Percentiles rank a stretch among this genome's conserved stretches.
These are phyloP conservation scores for Orientallactaga bullata DNA, from an alignment of 2,113 vertebrate species.

Conservation along the genomic window DNA sequence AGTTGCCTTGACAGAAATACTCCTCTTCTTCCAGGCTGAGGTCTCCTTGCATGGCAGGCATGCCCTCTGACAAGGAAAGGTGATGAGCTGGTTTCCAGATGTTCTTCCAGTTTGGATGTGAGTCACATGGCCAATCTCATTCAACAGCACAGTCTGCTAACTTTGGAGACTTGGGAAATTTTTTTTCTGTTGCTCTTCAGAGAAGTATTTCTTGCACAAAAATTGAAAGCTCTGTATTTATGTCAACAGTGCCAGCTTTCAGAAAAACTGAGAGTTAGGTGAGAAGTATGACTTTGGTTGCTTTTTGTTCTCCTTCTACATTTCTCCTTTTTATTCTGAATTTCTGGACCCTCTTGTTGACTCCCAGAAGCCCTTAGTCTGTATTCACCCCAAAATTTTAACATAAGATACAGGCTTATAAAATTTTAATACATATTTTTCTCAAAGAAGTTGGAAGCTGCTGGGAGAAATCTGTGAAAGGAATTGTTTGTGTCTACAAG, in stretches of 20 bases:
- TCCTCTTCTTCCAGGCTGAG: constrained; percentile 2
- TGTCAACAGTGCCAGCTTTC: constrained; percentile 34
- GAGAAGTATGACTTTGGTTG: background rate
- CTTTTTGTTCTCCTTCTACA: constrained; percentile 35
- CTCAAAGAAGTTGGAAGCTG: background rate
- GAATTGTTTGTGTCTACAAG: background rate
- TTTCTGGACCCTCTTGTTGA: background rate
- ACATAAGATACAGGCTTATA: background rate
- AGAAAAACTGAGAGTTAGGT: constrained; percentile 59
- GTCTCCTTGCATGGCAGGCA: constrained; percentile 13
- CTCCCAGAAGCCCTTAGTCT: background rate
- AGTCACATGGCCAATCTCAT: constrained; percentile 20
- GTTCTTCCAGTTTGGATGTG: constrained; percentile 41
- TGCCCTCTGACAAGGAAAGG: constrained; percentile 59
- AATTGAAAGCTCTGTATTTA: constrained; percentile 47
- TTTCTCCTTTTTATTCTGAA: constrained; percentile 2
- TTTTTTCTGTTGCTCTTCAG: constrained; percentile 47
- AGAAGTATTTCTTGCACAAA: constrained; percentile 56
- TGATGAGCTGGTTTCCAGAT: constrained; percentile 58
- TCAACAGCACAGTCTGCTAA: constrained; percentile 41
- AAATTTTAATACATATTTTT: constrained; percentile 42
- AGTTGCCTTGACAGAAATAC: background rate
- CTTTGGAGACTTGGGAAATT: background rate
- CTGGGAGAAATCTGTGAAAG: background rate
- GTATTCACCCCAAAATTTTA: constrained; percentile 10